Evolutionary conservation across 2,888 invertebrate genomes (phyloP).

Genomic region (Drosophila dives): DNA sequence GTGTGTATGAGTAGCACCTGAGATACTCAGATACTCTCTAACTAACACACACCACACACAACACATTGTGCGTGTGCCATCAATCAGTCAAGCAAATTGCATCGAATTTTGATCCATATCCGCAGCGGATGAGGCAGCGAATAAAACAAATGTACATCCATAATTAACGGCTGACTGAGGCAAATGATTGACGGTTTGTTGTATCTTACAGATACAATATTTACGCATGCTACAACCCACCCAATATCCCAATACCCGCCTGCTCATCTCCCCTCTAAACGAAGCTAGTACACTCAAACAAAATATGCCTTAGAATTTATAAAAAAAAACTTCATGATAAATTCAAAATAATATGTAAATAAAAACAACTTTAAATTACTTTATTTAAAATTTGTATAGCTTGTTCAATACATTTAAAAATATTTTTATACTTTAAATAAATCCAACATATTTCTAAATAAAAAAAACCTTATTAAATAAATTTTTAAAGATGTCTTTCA

Average conservation of each 20-base stretch:
- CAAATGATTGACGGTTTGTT: slow-evolving; percentile 81
- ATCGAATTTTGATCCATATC: slow-evolving; percentile 81
- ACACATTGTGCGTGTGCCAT: slow-evolving; percentile 51
- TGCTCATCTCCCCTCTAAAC: neutral
- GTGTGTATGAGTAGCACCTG: neutral
- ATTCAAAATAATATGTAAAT: neutral
- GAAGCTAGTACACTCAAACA: slow-evolving; percentile 7
- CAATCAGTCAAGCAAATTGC: slow-evolving; percentile 80
- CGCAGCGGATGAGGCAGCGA: slow-evolving; percentile 55
- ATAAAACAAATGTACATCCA: slow-evolving; percentile 57
- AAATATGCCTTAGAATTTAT: neutral
- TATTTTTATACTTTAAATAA: neutral
- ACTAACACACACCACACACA: neutral
- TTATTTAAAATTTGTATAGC: rapidly evolving
- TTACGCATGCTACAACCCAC: slow-evolving; percentile 31
- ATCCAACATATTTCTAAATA: neutral
- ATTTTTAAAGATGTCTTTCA: neutral
- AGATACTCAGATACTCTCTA: neutral
- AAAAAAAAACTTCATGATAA: neutral
- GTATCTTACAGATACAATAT: slow-evolving; percentile 54
- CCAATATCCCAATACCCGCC: neutral
- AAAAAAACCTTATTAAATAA: neutral
- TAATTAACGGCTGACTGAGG: slow-evolving; percentile 72
- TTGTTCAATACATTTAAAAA: neutral
- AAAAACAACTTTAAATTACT: neutral